Evolutionary conservation across 2,797 vertebrate species (phyloP).

Genomic region (Numenius phaeopus): DNA sequence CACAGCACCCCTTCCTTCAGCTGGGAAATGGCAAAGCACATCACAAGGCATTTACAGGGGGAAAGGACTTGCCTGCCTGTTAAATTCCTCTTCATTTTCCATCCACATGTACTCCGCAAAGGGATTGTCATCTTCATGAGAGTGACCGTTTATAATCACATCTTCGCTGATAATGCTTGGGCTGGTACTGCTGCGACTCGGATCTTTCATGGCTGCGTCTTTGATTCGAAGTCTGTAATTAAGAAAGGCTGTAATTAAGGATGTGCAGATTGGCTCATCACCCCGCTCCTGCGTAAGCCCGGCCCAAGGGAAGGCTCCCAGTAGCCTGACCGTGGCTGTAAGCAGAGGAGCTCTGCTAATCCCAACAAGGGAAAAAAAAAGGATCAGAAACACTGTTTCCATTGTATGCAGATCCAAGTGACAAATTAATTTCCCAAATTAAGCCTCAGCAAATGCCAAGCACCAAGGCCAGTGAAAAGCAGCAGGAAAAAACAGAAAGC

Average conservation of each 20-base stretch:
- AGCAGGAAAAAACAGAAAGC: not conserved
- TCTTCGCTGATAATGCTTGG: slow-evolving; percentile 85
- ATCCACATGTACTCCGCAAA: slow-evolving; percentile 97
- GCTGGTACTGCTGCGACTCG: slow-evolving; percentile 84
- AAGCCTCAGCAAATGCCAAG: not conserved
- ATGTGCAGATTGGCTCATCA: accelerated
- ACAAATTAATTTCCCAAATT: not conserved
- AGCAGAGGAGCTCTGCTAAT: not conserved
- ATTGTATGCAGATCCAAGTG: accelerated
- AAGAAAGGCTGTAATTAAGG: not conserved
- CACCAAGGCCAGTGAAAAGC: not conserved
- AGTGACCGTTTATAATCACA: slow-evolving; percentile 86
- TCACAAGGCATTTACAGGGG: accelerated
- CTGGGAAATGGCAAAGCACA: too few relatives aligned
- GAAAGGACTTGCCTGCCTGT: slow-evolving; percentile 85
- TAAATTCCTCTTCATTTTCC: slow-evolving; percentile 95
- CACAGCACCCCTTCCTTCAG: not conserved
- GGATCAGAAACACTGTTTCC: accelerated
- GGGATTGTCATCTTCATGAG: slow-evolving; percentile 87
- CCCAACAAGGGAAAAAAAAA: not conserved
- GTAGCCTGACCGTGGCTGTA: accelerated
- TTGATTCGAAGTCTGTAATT: slow-evolving; percentile 31
- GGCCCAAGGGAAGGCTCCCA: not conserved
- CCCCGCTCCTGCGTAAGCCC: not conserved
- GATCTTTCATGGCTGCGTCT: slow-evolving; percentile 87